Evolutionary conservation across 2,113 vertebrate species (phyloP).

Genomic region (Gulo gulo): DNA sequence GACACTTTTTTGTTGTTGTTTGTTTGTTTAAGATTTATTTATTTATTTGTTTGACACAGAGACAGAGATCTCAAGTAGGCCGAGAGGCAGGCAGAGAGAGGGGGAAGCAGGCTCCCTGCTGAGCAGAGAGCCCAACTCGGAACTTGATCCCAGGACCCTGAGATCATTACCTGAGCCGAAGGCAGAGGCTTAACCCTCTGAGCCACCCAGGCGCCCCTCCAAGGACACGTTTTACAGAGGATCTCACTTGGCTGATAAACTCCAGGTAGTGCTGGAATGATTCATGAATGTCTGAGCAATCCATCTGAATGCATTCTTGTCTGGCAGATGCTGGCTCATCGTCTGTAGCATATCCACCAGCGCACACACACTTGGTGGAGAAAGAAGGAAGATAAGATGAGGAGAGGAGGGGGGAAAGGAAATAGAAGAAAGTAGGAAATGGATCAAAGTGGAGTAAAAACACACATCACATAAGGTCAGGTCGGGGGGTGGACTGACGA

Average conservation of each 20-base stretch:
- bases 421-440: not conserved
- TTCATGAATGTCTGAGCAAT: not conserved
- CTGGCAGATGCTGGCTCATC: not conserved
- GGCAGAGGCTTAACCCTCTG: no score
- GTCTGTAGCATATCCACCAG: no score
- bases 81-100: no score
- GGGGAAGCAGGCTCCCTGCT: no score
- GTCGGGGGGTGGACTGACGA: not conserved
- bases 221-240: not conserved
- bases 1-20: not conserved
- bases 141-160: no score
- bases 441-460: not conserved
- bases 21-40: no score
- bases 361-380: no score
- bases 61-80: no score
- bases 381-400: not conserved
- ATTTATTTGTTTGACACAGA: no score
- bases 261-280: not conserved
- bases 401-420: not conserved
- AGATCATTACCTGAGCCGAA: no score
- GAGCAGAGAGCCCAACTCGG: no score
- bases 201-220: not conserved
- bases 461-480: not conserved
- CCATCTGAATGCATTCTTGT: not conserved
- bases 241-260: not conserved